Conservation (phyloP, 2,888 invertebrate species). For the Imbricaverruca yamaguchii region DNA sequence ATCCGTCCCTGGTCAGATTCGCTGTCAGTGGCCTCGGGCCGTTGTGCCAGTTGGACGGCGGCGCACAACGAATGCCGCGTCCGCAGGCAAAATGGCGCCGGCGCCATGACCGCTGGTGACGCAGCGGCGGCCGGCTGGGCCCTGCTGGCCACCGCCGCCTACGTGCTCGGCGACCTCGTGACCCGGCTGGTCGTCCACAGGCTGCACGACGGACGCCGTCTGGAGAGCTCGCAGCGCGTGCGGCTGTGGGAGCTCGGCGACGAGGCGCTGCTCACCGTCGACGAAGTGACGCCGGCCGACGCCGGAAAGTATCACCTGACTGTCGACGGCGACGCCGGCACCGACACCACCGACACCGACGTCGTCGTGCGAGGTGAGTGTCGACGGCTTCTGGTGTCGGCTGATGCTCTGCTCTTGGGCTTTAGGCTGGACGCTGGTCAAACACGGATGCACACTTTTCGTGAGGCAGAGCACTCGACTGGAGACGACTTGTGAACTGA, state of each 20-base stretch:
- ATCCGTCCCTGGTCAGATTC: too few species aligned
- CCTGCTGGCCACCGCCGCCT: background rate
- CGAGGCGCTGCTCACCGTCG: background rate
- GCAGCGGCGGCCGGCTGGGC: slow-evolving; percentile 14
- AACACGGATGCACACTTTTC: too few species aligned
- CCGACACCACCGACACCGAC: background rate
- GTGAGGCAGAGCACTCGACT: too few species aligned
- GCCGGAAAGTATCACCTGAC: background rate
- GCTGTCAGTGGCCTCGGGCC: background rate
- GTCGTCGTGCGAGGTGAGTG: background rate
- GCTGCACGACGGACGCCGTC: slow-evolving; percentile 49
- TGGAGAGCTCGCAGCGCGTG: slow-evolving; percentile 47
- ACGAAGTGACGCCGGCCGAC: background rate
- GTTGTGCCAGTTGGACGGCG: background rate
- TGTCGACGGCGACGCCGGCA: background rate
- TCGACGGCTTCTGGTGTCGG: too few species aligned
- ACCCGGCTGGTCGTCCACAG: slow-evolving; percentile 31
- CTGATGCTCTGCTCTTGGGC: too few species aligned
- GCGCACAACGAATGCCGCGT: background rate
- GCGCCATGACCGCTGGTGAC: background rate
- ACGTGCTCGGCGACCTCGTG: slow-evolving; percentile 27
- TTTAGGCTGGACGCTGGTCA: too few species aligned
- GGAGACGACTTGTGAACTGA: too few species aligned
- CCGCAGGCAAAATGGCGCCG: background rate
- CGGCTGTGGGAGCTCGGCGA: background rate